Base-by-base conservation (phyloP, 2,797 vertebrate species). In the Epinephelus awoara region DNA sequence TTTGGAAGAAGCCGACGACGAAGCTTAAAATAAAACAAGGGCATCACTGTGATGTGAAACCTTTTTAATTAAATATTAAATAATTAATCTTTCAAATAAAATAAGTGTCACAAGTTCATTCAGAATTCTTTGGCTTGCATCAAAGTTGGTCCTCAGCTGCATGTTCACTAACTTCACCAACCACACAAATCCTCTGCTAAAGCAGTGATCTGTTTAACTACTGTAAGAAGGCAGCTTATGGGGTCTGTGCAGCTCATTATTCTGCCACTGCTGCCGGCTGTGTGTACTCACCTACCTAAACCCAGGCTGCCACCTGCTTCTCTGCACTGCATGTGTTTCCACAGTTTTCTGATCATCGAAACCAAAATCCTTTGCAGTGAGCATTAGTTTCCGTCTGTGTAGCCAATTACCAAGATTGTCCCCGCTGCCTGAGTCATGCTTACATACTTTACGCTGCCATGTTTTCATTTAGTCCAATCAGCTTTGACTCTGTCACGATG, bases 221-320 rank as follows among this genome's bases (percentile, higher is more conserved):
- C 54, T 61, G 46, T 62, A 69, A 65, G 65, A 54, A 67, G 63
- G 55, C 71, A 66, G 83, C 71, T 77, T 81, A 84, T 51, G 14
- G 50, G 55, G 46, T 79, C 67, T 79, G 72, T 79, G 67, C 64
- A 77, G 78, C 57, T 88, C 85, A 77, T 85, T 80, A 67, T 86
- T 71, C 40, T 79, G 74, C 68, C 40, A n/a, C 66, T 27, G 57
- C 76, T 79, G 63, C 73, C 58, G 82, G 80, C 75, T 80, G 64
- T 77, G 72, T 83, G 75, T 75, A 34, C 79, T 79, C 67, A 82
- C 68, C 79, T 71, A 62, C 62, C 64, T 73, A 54, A 71, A 75
- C 46, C 58, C 50, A 17, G 62, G 64, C 68, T 47, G 71, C 77
- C 84, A 73, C 79, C 81, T 81, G 72, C 67, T 68, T 73, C 67